phyloP scores from a whole-genome alignment of 2,888 invertebrate species.

The Atethmia centrago region DNA sequence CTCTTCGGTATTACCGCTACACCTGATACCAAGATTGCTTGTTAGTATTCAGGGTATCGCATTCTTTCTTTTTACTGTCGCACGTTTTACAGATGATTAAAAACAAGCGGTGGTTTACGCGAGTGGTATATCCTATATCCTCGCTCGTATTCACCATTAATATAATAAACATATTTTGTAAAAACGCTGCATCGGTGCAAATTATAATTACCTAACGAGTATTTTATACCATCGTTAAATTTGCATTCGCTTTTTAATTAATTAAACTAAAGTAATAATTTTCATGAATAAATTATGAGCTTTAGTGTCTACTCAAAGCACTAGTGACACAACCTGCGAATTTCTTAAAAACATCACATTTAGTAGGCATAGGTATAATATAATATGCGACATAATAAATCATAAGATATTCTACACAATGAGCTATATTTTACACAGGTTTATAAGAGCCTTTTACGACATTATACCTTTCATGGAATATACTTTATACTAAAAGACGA shows the following conservation, averaged over 20 bases:
- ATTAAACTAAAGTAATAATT: constrained; percentile 26
- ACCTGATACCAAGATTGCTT: constrained; percentile 78
- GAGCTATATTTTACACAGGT: constrained; percentile 52
- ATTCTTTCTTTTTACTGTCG: constrained; percentile 67
- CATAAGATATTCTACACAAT: constrained; percentile 49
- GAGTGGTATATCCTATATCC: constrained; percentile 23
- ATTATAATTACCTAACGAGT: constrained; percentile 50
- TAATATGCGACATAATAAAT: constrained; percentile 53
- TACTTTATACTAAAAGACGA: too few relatives aligned
- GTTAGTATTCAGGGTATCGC: constrained; percentile 79
- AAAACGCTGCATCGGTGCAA: constrained; percentile 41
- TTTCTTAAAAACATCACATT: constrained; percentile 23
- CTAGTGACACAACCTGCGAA: background rate
- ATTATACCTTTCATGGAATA: constrained; percentile 53
- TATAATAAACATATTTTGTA: constrained; percentile 24
- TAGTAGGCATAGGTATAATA: constrained; percentile 13
- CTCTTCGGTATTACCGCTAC: constrained; percentile 74
- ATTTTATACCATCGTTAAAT: constrained; percentile 28
- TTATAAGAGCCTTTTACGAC: constrained; percentile 52
- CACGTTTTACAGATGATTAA: constrained; percentile 64
- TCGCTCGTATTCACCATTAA: constrained; percentile 22
- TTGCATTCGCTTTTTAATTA: constrained; percentile 46
- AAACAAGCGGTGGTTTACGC: constrained; percentile 45
- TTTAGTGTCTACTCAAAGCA: background rate
- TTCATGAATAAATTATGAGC: constrained; percentile 26